A percentile compares a stretch with the other conserved stretches of the same genome.
These are phyloP conservation scores for Turritopsis rubra DNA, from an alignment of 30 jellyfish, hydroid and myxozoan genomes.

Conservation along the genomic window DNA sequence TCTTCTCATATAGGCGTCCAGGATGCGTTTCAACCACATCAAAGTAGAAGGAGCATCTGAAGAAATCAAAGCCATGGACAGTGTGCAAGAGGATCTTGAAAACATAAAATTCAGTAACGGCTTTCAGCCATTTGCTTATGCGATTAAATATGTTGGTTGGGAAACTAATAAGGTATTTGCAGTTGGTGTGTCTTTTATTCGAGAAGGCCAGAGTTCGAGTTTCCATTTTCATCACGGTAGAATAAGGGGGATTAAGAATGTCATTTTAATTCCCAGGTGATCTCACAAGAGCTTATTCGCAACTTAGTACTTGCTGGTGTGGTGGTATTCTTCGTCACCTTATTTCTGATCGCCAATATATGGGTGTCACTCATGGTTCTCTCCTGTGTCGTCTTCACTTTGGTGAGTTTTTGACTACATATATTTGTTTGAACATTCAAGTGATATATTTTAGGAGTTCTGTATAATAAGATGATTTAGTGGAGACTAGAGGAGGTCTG, in stretches of 20 bases:
- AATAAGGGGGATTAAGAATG: too few relatives aligned
- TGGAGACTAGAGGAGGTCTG: too few relatives aligned
- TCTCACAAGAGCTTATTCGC: slow-evolving; percentile 51
- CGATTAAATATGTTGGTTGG: slow-evolving; percentile 59
- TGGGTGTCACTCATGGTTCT: slow-evolving; percentile 76
- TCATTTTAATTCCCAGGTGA: slow-evolving; percentile 33
- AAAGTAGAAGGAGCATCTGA: slow-evolving; percentile 45
- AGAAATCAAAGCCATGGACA: slow-evolving; percentile 75
- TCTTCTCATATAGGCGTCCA: slow-evolving; percentile 38
- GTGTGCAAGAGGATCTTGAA: slow-evolving; percentile 34
- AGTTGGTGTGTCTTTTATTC: too few relatives aligned
- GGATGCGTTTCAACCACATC: slow-evolving; percentile 47
- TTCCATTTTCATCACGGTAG: too few relatives aligned
- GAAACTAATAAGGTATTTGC: slow-evolving; percentile 62
- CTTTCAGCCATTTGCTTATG: slow-evolving; percentile 42
- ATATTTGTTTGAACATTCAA: too few relatives aligned
- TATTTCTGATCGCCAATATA: slow-evolving; percentile 53
- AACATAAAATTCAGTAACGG: slow-evolving; percentile 31
- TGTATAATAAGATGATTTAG: too few relatives aligned
- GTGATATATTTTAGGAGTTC: too few relatives aligned
- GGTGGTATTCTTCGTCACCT: slow-evolving; percentile 61
- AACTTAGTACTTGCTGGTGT: slow-evolving; percentile 60
- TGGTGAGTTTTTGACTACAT: slow-evolving; percentile 42
- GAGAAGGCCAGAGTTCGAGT: too few relatives aligned
- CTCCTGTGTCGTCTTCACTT: slow-evolving; percentile 66